Conservation (phyloP, 2,888 invertebrate species). For the Ophion obscuratus region DNA sequence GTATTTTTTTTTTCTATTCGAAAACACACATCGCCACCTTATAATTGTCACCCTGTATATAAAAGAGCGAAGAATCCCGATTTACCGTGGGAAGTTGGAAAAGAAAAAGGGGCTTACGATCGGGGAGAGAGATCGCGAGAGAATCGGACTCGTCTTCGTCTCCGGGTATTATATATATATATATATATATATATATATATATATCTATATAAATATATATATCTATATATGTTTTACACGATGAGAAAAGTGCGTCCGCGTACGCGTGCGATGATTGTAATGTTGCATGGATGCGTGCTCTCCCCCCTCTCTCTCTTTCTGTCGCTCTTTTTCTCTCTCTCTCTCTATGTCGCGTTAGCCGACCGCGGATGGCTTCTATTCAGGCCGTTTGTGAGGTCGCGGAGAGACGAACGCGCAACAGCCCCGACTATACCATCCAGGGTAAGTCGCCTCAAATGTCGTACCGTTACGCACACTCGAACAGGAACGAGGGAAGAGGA, state of each 20-base stretch:
- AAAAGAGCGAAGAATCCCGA: conserved; percentile 56
- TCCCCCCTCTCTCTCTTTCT: neutral
- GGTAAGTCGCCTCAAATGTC: conserved; percentile 72
- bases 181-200: no score
- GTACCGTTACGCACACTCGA: conserved; percentile 78
- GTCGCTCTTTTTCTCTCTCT: conserved; percentile 1
- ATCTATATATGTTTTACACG: conserved; percentile 6
- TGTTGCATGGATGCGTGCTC: neutral
- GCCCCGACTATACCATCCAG: conserved; percentile 62
- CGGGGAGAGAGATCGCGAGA: conserved; percentile 7
- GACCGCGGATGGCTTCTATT: conserved; percentile 62
- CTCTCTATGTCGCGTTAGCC: conserved; percentile 65
- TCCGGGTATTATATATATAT: neutral
- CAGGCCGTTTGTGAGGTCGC: conserved; percentile 54
- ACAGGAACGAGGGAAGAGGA: conserved; percentile 25
- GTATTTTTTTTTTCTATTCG: no score
- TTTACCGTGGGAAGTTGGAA: conserved; percentile 64
- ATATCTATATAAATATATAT: no score
- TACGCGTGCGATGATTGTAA: conserved; percentile 18
- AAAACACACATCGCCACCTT: no score
- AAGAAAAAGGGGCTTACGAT: conserved; percentile 42
- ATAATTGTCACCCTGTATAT: no score
- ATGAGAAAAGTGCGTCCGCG: conserved; percentile 5
- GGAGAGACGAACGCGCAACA: conserved; percentile 27
- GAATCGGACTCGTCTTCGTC: neutral